Percentiles rank a stretch among this genome's conserved stretches.
Evolutionary conservation across 2,113 vertebrate genomes (phyloP).

Genomic region (Laterallus jamaicensis): DNA sequence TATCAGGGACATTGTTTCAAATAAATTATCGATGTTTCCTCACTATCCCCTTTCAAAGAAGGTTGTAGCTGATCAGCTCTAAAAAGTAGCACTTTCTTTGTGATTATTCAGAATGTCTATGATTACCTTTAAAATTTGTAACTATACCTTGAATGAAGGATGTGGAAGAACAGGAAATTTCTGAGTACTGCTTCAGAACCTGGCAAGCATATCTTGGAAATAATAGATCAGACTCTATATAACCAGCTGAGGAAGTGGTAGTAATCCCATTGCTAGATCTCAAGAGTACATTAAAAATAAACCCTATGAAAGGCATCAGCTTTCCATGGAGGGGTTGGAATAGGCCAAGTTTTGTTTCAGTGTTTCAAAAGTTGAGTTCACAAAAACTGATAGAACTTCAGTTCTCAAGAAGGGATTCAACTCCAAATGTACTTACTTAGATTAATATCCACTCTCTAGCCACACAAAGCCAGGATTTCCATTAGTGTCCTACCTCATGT

Average conservation of each 20-base stretch:
- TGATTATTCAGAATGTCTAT: background rate
- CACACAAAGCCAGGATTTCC: background rate
- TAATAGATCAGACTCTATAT: background rate
- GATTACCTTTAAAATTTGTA: background rate
- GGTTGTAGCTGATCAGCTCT: background rate
- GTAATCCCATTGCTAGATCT: background rate
- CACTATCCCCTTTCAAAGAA: background rate
- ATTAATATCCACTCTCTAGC: background rate
- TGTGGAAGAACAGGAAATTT: background rate
- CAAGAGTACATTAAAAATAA: background rate
- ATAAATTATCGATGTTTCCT: background rate
- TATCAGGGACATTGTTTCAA: background rate
- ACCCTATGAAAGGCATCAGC: background rate
- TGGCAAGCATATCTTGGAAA: background rate
- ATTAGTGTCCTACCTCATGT: background rate
- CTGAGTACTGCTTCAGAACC: background rate
- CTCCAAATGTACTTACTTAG: background rate
- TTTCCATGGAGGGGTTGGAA: background rate
- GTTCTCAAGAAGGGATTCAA: background rate
- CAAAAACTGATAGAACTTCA: background rate
- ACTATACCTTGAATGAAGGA: background rate
- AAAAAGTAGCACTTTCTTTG: background rate
- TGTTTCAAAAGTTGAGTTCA: background rate
- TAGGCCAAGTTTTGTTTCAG: background rate
- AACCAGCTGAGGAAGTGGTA: background rate